A percentile compares a stretch with the other conserved stretches of the same genome.
These are phyloP conservation scores for Sarcoramphus papa DNA, from an alignment of 2,797 vertebrate genomes.

Conservation along the genomic window DNA sequence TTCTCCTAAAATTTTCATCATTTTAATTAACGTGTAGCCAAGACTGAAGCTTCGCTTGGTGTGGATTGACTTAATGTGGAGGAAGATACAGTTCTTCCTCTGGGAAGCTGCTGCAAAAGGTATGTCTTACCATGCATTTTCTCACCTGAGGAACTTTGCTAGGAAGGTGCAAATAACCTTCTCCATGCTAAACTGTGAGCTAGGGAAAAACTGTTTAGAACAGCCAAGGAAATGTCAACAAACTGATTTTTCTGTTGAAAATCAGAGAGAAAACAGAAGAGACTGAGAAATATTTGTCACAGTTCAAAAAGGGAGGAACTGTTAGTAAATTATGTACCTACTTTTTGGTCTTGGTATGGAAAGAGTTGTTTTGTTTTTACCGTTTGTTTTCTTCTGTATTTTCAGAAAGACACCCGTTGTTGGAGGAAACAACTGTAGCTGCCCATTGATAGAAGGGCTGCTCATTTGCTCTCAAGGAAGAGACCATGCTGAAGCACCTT, in stretches of 20 bases:
- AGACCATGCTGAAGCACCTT: background rate
- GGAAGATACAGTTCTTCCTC: background rate
- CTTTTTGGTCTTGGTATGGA: background rate
- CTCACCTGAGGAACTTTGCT: background rate
- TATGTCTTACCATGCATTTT: background rate
- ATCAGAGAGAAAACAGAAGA: background rate
- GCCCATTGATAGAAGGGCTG: background rate
- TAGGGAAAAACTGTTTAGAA: background rate
- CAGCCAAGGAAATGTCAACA: background rate
- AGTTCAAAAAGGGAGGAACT: background rate
- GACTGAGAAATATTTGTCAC: background rate
- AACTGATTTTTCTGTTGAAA: background rate
- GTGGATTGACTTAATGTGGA: background rate
- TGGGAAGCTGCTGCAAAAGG: background rate
- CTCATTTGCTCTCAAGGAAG: background rate
- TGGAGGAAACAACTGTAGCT: background rate
- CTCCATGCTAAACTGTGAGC: background rate
- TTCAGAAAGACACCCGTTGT: background rate
- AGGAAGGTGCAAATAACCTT: background rate
- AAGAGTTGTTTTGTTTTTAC: background rate
- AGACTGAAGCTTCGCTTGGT: background rate
- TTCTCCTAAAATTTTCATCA: background rate
- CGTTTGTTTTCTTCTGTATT: background rate
- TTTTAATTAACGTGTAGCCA: background rate
- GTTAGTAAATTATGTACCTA: background rate